Conservation (phyloP, 2,113 vertebrate genomes). For the Eclectus roratus region DNA sequence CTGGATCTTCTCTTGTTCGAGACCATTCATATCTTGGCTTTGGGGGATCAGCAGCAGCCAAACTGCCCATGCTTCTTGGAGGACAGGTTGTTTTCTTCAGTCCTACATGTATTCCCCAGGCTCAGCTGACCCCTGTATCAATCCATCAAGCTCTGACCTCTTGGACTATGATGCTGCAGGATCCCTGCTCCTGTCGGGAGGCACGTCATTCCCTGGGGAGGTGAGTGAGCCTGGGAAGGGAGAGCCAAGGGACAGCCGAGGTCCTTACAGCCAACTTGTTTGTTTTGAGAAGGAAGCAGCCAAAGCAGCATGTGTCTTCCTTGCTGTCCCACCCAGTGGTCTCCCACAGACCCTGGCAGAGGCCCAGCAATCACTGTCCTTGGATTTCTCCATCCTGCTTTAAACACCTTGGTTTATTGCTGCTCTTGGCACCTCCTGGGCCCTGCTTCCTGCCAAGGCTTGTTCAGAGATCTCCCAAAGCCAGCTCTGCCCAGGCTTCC, state of each 20-base stretch:
- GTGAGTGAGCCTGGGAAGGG: neutral
- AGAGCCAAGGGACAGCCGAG: neutral
- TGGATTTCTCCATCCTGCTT: neutral
- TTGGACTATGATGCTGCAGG: neutral
- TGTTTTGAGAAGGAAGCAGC: neutral
- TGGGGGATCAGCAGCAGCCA: neutral
- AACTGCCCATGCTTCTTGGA: neutral
- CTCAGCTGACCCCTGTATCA: neutral
- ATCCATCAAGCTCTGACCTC: neutral
- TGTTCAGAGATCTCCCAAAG: neutral
- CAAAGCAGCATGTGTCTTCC: neutral
- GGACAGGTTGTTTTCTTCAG: neutral
- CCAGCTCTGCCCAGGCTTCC: neutral
- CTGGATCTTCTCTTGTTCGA: neutral
- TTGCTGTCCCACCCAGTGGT: neutral
- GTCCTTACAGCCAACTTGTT: neutral
- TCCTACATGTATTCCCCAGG: neutral
- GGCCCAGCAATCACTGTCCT: neutral
- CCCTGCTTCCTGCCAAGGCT: neutral
- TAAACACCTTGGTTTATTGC: neutral
- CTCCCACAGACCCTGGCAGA: neutral
- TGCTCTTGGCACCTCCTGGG: neutral
- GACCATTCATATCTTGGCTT: neutral
- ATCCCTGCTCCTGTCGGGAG: neutral
- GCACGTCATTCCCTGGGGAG: accelerated